A percentile compares a stretch with the other conserved stretches of the same genome.
Evolutionary conservation across 2,888 invertebrate genomes (phyloP).

Genomic region (Seira ritae): DNA sequence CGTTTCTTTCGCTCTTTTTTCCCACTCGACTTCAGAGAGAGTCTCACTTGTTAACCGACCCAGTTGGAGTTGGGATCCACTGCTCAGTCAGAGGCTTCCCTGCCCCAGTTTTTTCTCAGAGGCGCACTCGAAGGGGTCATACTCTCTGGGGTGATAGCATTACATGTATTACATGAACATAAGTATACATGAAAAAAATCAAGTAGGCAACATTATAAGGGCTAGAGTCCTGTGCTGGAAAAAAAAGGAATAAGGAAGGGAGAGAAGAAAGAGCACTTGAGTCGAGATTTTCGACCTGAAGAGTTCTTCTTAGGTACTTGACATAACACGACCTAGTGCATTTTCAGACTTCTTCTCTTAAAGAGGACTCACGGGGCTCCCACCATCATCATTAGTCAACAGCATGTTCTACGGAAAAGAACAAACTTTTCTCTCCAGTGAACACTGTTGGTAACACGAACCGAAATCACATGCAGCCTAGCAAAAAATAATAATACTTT

Average conservation of each 20-base stretch:
- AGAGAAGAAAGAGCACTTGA: conserved; percentile 51
- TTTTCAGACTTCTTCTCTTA: conserved; percentile 39
- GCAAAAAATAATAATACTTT: conserved; percentile 5
- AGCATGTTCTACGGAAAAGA: conserved; percentile 61
- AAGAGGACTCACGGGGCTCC: conserved; percentile 61
- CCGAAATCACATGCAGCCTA: conserved; percentile 40
- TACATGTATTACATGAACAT: conserved; percentile 49
- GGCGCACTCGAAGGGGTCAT: conserved; percentile 72
- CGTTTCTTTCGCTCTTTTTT: conserved; percentile 1
- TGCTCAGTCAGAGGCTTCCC: conserved; percentile 72
- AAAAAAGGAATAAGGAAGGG: too few relatives aligned
- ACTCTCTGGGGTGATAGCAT: conserved; percentile 65
- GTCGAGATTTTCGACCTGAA: conserved; percentile 15
- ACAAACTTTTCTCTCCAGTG: conserved; percentile 57
- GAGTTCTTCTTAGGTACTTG: conserved; percentile 47
- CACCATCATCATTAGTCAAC: conserved; percentile 64
- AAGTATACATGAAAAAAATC: background rate
- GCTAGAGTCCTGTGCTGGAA: background rate
- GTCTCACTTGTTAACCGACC: conserved; percentile 66
- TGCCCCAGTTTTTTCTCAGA: conserved; percentile 72
- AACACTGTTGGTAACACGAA: conserved; percentile 27
- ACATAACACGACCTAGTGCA: conserved; percentile 62
- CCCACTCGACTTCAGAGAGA: conserved; percentile 37
- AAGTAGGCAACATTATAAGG: background rate
- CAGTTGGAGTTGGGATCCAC: conserved; percentile 73